A percentile compares a stretch with the other conserved stretches of the same genome.
These are phyloP conservation scores for Pelagia noctiluca DNA, from an alignment of 30 jellyfish, hydroid and myxozoan species.

Conservation along the genomic window DNA sequence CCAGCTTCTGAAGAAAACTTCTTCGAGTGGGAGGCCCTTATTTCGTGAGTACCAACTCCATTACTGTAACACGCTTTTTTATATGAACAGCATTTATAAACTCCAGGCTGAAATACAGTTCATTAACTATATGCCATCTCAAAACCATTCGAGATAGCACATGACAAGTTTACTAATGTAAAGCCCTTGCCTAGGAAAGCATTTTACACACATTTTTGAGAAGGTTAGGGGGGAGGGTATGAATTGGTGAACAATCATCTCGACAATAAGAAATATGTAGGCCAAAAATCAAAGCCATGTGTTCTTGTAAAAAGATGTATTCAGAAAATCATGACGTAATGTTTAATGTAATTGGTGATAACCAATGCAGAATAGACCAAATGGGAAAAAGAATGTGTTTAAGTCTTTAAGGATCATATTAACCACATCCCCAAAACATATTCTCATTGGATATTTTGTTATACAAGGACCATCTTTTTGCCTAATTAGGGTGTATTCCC, in stretches of 20 bases:
- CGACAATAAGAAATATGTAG: too few species aligned
- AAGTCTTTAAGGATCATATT: background rate
- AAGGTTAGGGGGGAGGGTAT: background rate
- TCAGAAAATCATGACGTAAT: too few species aligned
- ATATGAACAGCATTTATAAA: background rate
- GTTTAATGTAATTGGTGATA: too few species aligned
- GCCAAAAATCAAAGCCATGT: too few species aligned
- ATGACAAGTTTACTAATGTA: background rate
- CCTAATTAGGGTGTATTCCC: background rate
- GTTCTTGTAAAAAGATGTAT: too few species aligned
- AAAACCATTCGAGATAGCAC: background rate
- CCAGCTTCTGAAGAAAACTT: slow-evolving; percentile 94
- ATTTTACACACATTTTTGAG: background rate
- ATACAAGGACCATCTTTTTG: background rate
- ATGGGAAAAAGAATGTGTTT: too few species aligned
- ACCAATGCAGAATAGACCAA: too few species aligned
- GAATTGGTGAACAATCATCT: too few species aligned
- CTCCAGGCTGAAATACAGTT: background rate
- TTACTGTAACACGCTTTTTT: background rate
- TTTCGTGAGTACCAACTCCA: slow-evolving; percentile 59
- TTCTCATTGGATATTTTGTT: background rate
- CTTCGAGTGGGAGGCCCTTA: slow-evolving; percentile 98
- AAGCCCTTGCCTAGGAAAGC: background rate
- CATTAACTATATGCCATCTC: background rate
- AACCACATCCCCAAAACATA: background rate